phyloP scores from a whole-genome alignment of 2,888 invertebrate genomes.

The Parascotia fuliginaria region DNA sequence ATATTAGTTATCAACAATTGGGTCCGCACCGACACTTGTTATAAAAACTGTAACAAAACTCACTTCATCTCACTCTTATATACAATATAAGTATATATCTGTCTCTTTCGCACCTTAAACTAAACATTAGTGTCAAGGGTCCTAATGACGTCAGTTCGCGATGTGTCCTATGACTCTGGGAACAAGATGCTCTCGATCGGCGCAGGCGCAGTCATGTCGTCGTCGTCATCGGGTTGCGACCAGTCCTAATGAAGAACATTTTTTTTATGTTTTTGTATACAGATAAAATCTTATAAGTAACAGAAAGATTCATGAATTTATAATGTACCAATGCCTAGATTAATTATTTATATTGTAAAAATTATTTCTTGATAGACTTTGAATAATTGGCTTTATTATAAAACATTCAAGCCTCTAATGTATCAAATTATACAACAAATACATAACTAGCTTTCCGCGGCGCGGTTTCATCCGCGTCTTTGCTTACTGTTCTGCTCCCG shows the following conservation, averaged over 20 bases:
- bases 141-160: slow-evolving; percentile 1
- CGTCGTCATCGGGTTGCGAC: slow-evolving; percentile 70
- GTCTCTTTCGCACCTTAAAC: background rate
- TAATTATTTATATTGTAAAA: no score
- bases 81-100: background rate
- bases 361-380: no score
- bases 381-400: no score
- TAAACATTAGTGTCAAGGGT: slow-evolving; percentile 29
- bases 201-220: slow-evolving; percentile 70
- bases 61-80: background rate
- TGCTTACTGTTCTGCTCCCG: no score
- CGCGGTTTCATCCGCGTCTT: no score
- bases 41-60: background rate
- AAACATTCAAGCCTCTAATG: no score
- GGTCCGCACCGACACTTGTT: background rate
- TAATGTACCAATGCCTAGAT: no score
- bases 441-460: no score
- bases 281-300: no score
- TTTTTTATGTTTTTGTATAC: no score
- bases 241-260: slow-evolving; percentile 66
- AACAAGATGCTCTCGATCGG: slow-evolving; percentile 74
- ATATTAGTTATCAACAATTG: background rate
- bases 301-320: no score
- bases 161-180: slow-evolving; percentile 69
- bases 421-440: no score